Evolutionary conservation across 2,113 vertebrate species (phyloP), one percentile per base, ranked within the genome.

Genomic region (Cettia cetti): DNA sequence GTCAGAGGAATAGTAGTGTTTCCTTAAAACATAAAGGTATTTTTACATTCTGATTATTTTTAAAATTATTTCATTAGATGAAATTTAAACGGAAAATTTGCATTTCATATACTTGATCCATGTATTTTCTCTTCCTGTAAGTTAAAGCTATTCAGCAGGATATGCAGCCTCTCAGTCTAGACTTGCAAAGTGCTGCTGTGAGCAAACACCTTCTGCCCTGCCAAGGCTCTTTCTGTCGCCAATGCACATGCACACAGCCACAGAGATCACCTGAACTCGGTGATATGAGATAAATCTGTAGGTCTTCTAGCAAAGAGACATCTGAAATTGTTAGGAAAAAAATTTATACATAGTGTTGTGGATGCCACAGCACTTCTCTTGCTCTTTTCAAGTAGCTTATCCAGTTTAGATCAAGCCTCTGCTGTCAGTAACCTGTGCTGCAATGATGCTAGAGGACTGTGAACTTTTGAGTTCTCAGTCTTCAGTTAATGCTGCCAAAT

Each of bases 261-360:
- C 27, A 57, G 70, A 40, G 26, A 57, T 66, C 3, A 7, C 45
- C 33, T 74, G 68, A 72, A 26, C n/a, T 57, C 30, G 12, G 21
- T 27, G 42, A 63, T 19, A 7, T 15, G 40, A 64, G 71, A 42
- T 26, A 33, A 42, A 54, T 57, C 14, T 57, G 0, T 44, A 44
- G n/a, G 24, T 44, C 17, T 84, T 75, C 26, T 49, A 82, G 69
- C 35, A 44, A 78, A 78, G 28, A 21, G 9, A 12, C 77, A 65
- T 90, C 75, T 86, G 17, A 59, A 40, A 39, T 39, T 72, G 21
- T 61, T 63, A 45, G 35, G 6, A 79, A 52, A 61, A 87, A 35
- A 0, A 21, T 27, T 60, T 16, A 23, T 30, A 17, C 8, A 1
- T 8, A n/a, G 13, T 28, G 18, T 5, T 50, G 12, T 85, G 50